Percentiles rank a stretch among this genome's conserved stretches.
Conservation (phyloP, 2,888 invertebrate species). For the Agrilus mali region DNA sequence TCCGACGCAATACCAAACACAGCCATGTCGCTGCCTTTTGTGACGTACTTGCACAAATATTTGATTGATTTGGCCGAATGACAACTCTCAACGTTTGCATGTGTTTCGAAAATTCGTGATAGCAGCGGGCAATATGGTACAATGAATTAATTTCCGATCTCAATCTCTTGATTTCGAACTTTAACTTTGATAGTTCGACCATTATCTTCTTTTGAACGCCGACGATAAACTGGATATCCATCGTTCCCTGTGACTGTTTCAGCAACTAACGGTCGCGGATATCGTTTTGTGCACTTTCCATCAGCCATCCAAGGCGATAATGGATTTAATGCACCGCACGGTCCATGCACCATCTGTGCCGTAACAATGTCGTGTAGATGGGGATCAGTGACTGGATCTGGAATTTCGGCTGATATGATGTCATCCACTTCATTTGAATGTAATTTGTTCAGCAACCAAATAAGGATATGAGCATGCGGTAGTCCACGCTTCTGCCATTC, state of each 20-base stretch:
- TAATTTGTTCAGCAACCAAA: slow-evolving; percentile 21
- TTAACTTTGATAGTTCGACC: slow-evolving; percentile 16
- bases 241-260: slow-evolving; percentile 17
- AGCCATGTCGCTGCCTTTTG: slow-evolving; percentile 26
- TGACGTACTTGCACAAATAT: slow-evolving; percentile 32
- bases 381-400: slow-evolving; percentile 19
- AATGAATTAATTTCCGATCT: slow-evolving; percentile 16
- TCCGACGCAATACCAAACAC: slow-evolving; percentile 6
- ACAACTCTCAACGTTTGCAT: slow-evolving; percentile 25
- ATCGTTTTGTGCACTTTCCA: slow-evolving; percentile 20
- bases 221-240: slow-evolving; percentile 22
- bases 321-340: slow-evolving; percentile 20
- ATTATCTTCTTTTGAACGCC: slow-evolving; percentile 17
- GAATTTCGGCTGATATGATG: slow-evolving; percentile 24
- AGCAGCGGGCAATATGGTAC: slow-evolving; percentile 18
- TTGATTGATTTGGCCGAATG: slow-evolving; percentile 30
- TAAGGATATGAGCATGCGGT: slow-evolving; percentile 22
- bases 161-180: slow-evolving; percentile 12
- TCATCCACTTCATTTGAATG: slow-evolving; percentile 15
- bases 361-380: slow-evolving; percentile 17
- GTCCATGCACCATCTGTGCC: slow-evolving; percentile 8
- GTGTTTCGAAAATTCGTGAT: slow-evolving; percentile 18
- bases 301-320: slow-evolving; percentile 28
- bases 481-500: slow-evolving; percentile 10
- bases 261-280: slow-evolving; percentile 10